These are phyloP conservation scores for Biston stratarius DNA, from an alignment of 2,888 invertebrate genomes.

Conservation along the genomic window DNA sequence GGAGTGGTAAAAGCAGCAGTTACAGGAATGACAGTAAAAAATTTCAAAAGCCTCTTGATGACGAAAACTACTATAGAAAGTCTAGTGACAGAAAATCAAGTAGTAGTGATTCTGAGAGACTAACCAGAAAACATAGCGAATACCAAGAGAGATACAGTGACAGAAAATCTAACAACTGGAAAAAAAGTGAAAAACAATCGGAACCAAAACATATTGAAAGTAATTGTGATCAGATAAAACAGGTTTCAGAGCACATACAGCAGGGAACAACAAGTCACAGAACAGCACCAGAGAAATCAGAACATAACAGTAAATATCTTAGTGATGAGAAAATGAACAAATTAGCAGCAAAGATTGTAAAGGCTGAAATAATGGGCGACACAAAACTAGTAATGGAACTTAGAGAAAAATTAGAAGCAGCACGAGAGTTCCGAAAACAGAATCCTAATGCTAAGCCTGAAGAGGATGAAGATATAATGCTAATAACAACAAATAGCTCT, in stretches of 20 bases:
- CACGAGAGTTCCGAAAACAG: slow-evolving; percentile 84
- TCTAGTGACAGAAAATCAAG: slow-evolving; percentile 29
- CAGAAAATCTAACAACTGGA: slow-evolving; percentile 60
- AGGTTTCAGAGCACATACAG: slow-evolving; percentile 18
- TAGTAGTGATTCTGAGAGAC: slow-evolving; percentile 9
- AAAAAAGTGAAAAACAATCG: slow-evolving; percentile 44
- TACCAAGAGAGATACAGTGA: slow-evolving; percentile 37
- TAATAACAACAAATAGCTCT: slow-evolving; percentile 89
- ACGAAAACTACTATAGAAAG: slow-evolving; percentile 20
- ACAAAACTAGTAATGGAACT: slow-evolving; percentile 89
- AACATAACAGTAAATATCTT: slow-evolving; percentile 71
- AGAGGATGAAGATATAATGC: slow-evolving; percentile 86
- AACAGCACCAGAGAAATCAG: slow-evolving; percentile 31
- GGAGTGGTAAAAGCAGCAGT: slow-evolving; percentile 12
- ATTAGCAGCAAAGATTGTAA: slow-evolving; percentile 95
- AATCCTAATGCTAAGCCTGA: slow-evolving; percentile 68
- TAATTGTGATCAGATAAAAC: slow-evolving; percentile 3
- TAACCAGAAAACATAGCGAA: slow-evolving; percentile 25
- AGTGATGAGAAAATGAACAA: slow-evolving; percentile 95
- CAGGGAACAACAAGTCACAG: slow-evolving; percentile 20
- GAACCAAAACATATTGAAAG: slow-evolving; percentile 15
- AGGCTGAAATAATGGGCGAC: slow-evolving; percentile 97
- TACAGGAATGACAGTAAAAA: slow-evolving; percentile 12
- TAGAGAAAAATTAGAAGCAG: slow-evolving; percentile 90
- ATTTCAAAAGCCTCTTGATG: slow-evolving; percentile 8